phyloP scores from a whole-genome alignment of 2,113 vertebrate genomes.

The Bujurquina vittata region DNA sequence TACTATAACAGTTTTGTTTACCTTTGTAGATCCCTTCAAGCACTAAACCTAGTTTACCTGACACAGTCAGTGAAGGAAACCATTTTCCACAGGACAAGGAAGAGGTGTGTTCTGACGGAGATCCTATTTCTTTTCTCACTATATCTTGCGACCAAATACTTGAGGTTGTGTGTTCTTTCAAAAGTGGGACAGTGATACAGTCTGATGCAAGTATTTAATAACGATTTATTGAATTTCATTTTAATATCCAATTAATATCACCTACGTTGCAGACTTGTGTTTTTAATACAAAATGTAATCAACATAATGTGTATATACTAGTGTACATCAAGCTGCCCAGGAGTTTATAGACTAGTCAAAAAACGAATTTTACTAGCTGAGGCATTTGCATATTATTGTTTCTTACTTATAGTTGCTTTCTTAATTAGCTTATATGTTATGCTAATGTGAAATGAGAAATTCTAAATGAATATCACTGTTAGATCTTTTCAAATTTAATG shows the following conservation, averaged over 20 bases:
- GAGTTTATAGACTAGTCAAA: background rate
- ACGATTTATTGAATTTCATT: background rate
- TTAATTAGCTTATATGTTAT: background rate
- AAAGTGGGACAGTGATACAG: too few species aligned
- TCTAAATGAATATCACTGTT: too few species aligned
- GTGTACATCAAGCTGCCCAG: background rate
- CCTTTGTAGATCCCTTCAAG: slow-evolving; percentile 72
- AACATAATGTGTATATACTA: background rate
- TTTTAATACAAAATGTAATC: background rate
- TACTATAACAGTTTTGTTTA: background rate
- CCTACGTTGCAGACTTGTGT: background rate
- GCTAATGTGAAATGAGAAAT: too few species aligned
- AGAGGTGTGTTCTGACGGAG: slow-evolving; percentile 60
- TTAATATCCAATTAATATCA: background rate
- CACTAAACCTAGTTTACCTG: slow-evolving; percentile 67
- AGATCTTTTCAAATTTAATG: too few species aligned
- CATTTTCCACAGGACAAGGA: slow-evolving; percentile 56
- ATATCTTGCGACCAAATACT: background rate
- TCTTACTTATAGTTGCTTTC: background rate
- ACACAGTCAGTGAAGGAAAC: slow-evolving; percentile 61
- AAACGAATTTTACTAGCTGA: background rate
- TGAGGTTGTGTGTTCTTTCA: background rate
- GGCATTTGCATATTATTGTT: background rate
- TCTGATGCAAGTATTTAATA: too few species aligned
- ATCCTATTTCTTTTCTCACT: background rate